phyloP scores from a whole-genome alignment of 1,140 invertebrate genomes.

The Eueides isabella region DNA sequence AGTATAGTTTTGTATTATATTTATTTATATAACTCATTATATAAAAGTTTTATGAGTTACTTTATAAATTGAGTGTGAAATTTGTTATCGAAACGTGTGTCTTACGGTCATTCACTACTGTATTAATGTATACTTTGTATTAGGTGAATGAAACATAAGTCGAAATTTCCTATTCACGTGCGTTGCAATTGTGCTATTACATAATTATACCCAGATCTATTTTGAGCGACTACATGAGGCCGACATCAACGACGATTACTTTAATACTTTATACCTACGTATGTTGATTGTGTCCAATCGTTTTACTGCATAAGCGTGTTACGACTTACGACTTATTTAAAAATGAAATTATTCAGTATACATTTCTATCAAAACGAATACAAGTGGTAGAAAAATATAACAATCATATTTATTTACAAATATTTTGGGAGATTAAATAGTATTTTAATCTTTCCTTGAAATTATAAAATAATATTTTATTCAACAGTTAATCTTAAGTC shows the following conservation, averaged over 20 bases:
- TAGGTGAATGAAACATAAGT: slow-evolving; percentile 33
- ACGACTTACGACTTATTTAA: neutral
- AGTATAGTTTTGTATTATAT: no score
- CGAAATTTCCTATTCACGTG: slow-evolving; percentile 33
- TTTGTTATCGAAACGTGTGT: neutral
- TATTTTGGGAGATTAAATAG: no score
- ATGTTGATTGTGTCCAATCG: neutral
- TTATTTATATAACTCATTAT: no score
- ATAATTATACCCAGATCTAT: slow-evolving; percentile 24
- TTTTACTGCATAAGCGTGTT: neutral
- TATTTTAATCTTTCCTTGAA: no score
- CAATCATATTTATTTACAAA: no score
- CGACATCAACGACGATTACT: slow-evolving; percentile 5
- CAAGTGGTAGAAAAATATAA: no score
- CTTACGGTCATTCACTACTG: slow-evolving; percentile 19
- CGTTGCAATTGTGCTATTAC: slow-evolving; percentile 29
- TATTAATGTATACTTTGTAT: no score
- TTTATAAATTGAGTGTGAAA: neutral
- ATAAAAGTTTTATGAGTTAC: no score
- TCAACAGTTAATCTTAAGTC: neutral
- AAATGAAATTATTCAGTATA: no score
- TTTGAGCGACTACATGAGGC: slow-evolving; percentile 15
- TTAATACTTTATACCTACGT: slow-evolving; percentile 2
- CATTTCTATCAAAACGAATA: no score
- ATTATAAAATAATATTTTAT: slow-evolving; percentile 2